Percentiles rank a stretch among this genome's conserved stretches.
phyloP scores from a whole-genome alignment of 2,888 invertebrate genomes.

The Lycophotia porphyrea region DNA sequence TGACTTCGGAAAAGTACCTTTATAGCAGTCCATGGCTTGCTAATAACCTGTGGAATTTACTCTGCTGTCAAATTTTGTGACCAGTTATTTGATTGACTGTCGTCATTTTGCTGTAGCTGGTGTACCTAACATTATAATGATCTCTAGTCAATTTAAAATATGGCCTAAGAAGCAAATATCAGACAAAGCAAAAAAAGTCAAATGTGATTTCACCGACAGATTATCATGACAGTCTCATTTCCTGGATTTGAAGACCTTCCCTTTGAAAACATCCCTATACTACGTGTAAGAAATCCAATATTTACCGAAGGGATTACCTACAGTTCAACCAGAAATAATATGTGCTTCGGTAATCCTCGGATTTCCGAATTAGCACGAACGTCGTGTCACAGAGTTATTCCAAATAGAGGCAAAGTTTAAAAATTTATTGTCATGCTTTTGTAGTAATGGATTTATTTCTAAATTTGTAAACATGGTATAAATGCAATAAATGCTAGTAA shows the following conservation, averaged over 20 bases:
- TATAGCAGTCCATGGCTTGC: too few species aligned
- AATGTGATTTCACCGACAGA: not conserved
- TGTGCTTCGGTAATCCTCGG: not conserved
- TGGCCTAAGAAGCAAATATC: not conserved
- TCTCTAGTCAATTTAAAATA: not conserved
- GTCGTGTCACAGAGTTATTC: not conserved
- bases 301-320: not conserved
- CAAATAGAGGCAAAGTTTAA: not conserved
- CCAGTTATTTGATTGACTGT: too few species aligned
- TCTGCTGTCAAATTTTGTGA: too few species aligned
- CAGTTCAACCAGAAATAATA: not conserved
- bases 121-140: not conserved
- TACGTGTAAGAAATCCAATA: constrained; percentile 6
- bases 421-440: not conserved
- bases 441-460: not conserved
- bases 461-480: not conserved
- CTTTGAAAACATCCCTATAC: not conserved
- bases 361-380: not conserved
- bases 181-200: not conserved
- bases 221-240: too few species aligned
- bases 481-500: not conserved
- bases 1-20: too few species aligned
- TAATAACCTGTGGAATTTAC: too few species aligned
- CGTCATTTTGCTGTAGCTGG: not conserved
- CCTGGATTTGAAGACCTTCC: not conserved